A percentile compares a stretch with the other conserved stretches of the same genome.
Evolutionary conservation across 2,797 vertebrate genomes (phyloP).

Genomic region (Fundulus diaphanus): DNA sequence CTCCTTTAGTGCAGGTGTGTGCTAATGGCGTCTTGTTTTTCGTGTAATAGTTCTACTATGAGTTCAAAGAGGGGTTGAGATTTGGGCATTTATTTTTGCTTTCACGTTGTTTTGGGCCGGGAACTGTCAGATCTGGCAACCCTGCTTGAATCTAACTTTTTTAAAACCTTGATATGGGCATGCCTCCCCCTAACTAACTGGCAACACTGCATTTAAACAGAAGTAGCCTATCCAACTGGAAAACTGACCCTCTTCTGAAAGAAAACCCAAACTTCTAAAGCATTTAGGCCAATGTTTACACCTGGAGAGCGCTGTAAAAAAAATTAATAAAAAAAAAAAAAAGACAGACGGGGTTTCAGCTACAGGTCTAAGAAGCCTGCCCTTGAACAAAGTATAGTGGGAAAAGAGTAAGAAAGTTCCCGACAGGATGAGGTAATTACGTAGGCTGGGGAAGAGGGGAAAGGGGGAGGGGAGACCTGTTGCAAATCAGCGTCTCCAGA

Average conservation of each 20-base stretch:
- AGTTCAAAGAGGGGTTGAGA: no score
- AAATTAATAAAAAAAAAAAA: background rate
- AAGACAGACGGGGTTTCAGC: background rate
- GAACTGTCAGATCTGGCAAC: no score
- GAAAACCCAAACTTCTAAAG: background rate
- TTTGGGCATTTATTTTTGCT: no score
- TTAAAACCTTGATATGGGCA: background rate
- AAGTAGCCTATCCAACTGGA: background rate
- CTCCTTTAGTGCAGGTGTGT: no score
- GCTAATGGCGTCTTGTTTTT: no score
- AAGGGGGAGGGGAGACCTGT: constrained; percentile 84
- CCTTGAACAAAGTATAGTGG: constrained; percentile 43
- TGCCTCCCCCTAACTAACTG: background rate
- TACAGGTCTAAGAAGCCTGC: background rate
- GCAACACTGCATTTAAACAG: background rate
- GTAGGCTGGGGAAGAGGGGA: constrained; percentile 62
- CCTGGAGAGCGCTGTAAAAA: background rate
- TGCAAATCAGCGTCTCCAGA: constrained; percentile 86
- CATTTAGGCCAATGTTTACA: constrained; percentile 12
- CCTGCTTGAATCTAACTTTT: background rate
- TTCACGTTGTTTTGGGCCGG: no score
- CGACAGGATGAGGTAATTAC: constrained; percentile 82
- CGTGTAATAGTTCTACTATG: no score
- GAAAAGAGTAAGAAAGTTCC: constrained; percentile 68
- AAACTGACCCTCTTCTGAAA: background rate